phyloP scores from a whole-genome alignment of 1,140 invertebrate species.

The Triops cancriformis region DNA sequence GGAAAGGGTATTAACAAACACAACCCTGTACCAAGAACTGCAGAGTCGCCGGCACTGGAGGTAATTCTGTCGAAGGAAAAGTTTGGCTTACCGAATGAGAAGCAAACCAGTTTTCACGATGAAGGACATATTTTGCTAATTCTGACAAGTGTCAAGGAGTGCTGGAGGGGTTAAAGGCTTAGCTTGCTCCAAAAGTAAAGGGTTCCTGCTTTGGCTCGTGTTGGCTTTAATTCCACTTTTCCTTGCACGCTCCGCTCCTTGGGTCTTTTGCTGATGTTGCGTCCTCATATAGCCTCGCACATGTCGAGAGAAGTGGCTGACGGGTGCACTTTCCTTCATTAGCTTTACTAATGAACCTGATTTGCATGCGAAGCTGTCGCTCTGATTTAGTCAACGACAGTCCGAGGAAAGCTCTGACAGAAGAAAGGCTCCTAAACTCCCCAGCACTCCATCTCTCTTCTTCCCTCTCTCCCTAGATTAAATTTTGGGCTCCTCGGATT shows the following conservation, averaged over 20 bases:
- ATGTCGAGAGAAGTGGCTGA: not conserved
- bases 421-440: not conserved
- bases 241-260: not conserved
- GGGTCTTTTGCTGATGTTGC: not conserved
- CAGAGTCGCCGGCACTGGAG: no score
- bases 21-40: no score
- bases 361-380: slow-evolving; percentile 7
- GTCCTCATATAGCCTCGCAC: not conserved
- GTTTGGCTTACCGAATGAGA: no score
- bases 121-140: not conserved
- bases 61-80: no score
- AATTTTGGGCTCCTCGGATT: not conserved
- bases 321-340: slow-evolving; percentile 9
- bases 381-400: slow-evolving; percentile 6
- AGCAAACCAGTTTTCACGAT: no score
- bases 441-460: not conserved
- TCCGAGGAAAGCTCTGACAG: not conserved
- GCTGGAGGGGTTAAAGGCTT: not conserved
- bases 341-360: slow-evolving; percentile 13
- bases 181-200: not conserved
- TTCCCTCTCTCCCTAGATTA: not conserved
- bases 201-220: not conserved
- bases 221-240: not conserved
- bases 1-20: no score
- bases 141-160: not conserved